Conservation (phyloP, 2,113 vertebrate genomes). For the Larimichthys crocea region DNA sequence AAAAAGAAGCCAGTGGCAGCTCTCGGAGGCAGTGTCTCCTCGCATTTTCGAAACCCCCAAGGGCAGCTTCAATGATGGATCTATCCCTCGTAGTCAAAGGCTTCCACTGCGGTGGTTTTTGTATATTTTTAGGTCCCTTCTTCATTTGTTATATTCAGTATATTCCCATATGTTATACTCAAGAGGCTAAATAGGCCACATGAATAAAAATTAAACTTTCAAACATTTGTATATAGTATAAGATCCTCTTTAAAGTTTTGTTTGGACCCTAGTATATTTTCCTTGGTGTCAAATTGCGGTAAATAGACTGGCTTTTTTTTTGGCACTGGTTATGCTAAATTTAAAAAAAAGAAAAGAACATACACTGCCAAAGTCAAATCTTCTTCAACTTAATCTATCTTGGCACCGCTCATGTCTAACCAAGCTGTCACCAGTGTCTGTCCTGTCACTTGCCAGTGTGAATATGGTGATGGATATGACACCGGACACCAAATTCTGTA, state of each 20-base stretch:
- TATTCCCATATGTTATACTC: conserved; percentile 26
- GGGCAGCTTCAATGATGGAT: conserved; percentile 64
- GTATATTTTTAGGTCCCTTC: conserved; percentile 42
- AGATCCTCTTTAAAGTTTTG: not conserved
- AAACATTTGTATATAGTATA: not conserved
- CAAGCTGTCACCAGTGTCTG: not conserved
- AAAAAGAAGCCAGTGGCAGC: conserved; percentile 36
- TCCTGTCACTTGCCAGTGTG: conserved; percentile 2
- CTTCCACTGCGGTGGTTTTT: conserved; percentile 39
- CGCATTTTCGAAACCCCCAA: conserved; percentile 30
- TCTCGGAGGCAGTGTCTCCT: conserved; percentile 40
- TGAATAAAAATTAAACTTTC: conserved; percentile 6
- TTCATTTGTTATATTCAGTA: conserved; percentile 39
- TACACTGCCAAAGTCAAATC: not conserved
- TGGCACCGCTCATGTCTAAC: not conserved
- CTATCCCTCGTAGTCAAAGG: conserved; percentile 56
- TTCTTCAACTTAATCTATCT: not conserved
- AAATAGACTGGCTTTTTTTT: not conserved
- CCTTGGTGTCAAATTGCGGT: no score
- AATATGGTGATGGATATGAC: conserved; percentile 1
- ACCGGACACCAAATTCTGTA: not conserved
- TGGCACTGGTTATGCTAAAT: not conserved
- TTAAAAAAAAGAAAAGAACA: not conserved
- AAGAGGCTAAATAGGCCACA: conserved; percentile 15
- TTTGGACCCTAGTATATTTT: not conserved